Conservation (phyloP, 2,797 vertebrate species). For the Acrossocheilus fasciatus region DNA sequence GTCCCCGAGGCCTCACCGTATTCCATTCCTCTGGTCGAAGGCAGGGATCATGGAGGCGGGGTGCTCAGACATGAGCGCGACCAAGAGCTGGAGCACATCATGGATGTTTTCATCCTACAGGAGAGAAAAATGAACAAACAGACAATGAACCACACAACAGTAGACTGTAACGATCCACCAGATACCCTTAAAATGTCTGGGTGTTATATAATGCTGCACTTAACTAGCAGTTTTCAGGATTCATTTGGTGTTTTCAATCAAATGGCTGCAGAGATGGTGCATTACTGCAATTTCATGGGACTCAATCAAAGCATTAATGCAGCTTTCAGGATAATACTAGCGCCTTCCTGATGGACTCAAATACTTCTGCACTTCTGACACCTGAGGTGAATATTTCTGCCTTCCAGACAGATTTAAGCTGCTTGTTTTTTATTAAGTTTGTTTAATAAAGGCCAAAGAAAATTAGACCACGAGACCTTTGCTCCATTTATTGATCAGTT, state of each 20-base stretch:
- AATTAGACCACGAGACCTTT: background rate
- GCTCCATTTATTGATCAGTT: slow-evolving; percentile 24
- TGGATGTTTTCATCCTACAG: slow-evolving; percentile 99
- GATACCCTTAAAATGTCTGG: slow-evolving; percentile 20
- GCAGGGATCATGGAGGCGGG: slow-evolving; percentile 99
- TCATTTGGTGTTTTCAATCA: background rate
- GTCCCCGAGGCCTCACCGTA: slow-evolving; percentile 82
- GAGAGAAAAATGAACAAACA: slow-evolving; percentile 47
- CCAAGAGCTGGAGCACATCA: slow-evolving; percentile 95
- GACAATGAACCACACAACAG: slow-evolving; percentile 26
- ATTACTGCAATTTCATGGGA: slow-evolving; percentile 23
- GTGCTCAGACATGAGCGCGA: slow-evolving; percentile 98
- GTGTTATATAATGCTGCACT: slow-evolving; percentile 18
- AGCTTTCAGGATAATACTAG: slow-evolving; percentile 24
- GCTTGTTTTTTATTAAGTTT: background rate
- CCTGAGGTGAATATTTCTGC: background rate
- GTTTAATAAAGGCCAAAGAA: background rate
- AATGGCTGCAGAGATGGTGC: background rate
- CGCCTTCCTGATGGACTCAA: slow-evolving; percentile 9
- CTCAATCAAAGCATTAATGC: slow-evolving; percentile 18
- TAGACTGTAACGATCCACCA: slow-evolving; percentile 15
- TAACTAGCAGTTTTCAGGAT: slow-evolving; percentile 22
- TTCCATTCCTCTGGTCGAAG: slow-evolving; percentile 98
- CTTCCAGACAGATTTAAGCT: background rate
- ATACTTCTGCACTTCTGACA: slow-evolving; percentile 10